A percentile compares a stretch with the other conserved stretches of the same genome.
phyloP scores from a whole-genome alignment of 2,888 invertebrate species.

The Drosophila acutilabella region DNA sequence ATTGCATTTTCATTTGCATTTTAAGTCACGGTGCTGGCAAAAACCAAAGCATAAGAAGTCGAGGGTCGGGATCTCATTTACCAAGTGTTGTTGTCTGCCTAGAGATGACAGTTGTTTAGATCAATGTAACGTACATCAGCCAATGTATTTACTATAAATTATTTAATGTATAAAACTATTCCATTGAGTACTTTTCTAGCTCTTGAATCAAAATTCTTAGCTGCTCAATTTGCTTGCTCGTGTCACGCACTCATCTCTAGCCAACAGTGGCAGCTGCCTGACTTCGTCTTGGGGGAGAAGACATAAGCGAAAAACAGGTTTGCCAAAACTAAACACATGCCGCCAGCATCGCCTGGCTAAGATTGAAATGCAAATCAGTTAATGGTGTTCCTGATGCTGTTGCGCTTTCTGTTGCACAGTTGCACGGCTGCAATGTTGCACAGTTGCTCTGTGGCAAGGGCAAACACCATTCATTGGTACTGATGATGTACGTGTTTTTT shows the following conservation, averaged over 20 bases:
- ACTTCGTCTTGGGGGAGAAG: conserved; percentile 15
- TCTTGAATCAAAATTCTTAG: not conserved
- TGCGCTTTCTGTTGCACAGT: conserved; percentile 22
- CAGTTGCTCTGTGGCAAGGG: conserved; percentile 36
- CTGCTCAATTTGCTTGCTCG: conserved; percentile 16
- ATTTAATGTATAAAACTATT: too few relatives aligned
- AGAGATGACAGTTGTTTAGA: conserved; percentile 25
- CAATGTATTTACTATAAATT: not conserved
- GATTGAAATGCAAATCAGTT: conserved; percentile 79
- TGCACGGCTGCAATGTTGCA: conserved; percentile 23
- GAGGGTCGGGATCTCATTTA: conserved; percentile 78
- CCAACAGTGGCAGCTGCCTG: conserved; percentile 37
- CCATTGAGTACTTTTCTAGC: not conserved
- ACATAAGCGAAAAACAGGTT: conserved; percentile 56
- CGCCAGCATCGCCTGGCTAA: conserved; percentile 59
- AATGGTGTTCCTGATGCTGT: conserved; percentile 56
- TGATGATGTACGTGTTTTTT: conserved; percentile 47
- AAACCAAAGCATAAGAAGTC: conserved; percentile 65
- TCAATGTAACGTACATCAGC: too few relatives aligned
- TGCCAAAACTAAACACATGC: conserved; percentile 77
- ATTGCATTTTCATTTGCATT: conserved; percentile 80
- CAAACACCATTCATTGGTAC: conserved; percentile 51
- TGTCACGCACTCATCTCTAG: conserved; percentile 44
- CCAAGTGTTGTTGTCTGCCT: conserved; percentile 59
- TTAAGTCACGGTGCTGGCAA: conserved; percentile 75